Base-by-base conservation (phyloP, 2,888 invertebrate species). In the Amitus sp. region DNA sequence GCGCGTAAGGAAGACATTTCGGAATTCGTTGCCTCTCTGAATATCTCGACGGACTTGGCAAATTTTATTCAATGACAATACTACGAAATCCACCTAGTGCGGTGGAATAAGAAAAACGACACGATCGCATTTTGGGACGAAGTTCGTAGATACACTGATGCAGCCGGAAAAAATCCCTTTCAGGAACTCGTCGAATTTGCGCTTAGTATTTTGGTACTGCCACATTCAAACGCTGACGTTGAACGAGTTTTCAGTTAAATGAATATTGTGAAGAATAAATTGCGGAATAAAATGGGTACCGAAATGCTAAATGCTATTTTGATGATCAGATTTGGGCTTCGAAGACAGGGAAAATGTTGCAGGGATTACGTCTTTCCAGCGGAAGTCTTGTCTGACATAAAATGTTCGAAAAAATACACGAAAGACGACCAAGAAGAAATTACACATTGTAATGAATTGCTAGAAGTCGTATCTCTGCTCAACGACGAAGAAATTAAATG, bases 181-280 rank as follows among this genome's bases (percentile, higher is more conserved):
- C 28, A 18, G 5, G 49, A 63, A 3, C 28, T 60, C 3, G 46
- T 34, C 1, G 50, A 49, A 45, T 67, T 69, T 45, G 67, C 65
- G 9, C 37, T 66, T n/a, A 48, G 43, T 15, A 58, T 67, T 48
- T 51, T 68, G 0, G 49, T 56, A 13, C 52, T 68, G 12, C 66
- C 66, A 6, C 59, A 59, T 37, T 70, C 68, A 3, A 69, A 70
- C 37, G 67, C 63, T 10, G 50, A 57, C n/a, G 54, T 65, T 15
- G 66, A 68, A 57, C 34, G 66, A 28, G 51, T 68, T 10, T 69
- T 69, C 42, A 69, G 66, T 39, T 66, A 66, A 34, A 55, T 63
- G 20, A 69, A 67, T 43, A 13, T 65, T 5, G 49, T 67, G 0
- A 67, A 68, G 52, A 65, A 45, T 7, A 69, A 67, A 37, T 9